Evolutionary conservation across 1,140 invertebrate genomes (phyloP), one percentile per base, ranked within the genome.

Genomic region (Panulirus ornatus): DNA sequence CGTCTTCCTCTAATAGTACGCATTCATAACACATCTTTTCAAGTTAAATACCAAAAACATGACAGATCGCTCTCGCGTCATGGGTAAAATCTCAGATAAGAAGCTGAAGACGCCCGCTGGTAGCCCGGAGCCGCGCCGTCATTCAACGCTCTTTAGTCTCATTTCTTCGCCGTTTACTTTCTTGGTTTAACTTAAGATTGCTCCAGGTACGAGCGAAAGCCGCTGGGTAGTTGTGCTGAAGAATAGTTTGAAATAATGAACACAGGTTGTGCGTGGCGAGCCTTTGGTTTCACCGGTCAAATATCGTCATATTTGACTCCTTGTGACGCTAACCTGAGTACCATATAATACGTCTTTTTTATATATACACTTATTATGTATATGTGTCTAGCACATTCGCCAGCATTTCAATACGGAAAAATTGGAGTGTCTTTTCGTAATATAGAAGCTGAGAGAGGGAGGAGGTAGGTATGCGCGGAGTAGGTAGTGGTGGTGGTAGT

Each of bases 61-160:
- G 22, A 27, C 27, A 30, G 27, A 78, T 44, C 40, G 30, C 44
- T 30, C 19, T 40, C 44, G 42, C 44, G 83, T 85, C 83, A 85
- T 85, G 40, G 83, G 6, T 16, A 1, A 85, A 85, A 75, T 85
- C 83, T 42, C 66, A 51, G 83, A 73, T 85, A 85, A 85, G 83
- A 75, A 73, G 58, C n/a, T 5, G 30, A 27, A 66, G 30, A 27
- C n/a, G 58, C 27, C 14, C 3, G 51, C 2, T 8, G 58, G 27
- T 66, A 66, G 58, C 58, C 8, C n/a, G 58, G 58, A 9, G 9
- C 51, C 58, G 58, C 58, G 30, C 22, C 14, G 58, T 66, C 58
- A 66, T 66, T 66, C 58, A 22, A 27, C 22, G 3, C 58, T 27
- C n/a, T 27, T 66, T 27, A 47, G 2, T 78, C 44, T 36, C 71